Percentiles rank a stretch among this genome's conserved stretches.
These are phyloP conservation scores for Odocoileus virginianus DNA, from an alignment of 2,113 vertebrate genomes.

Conservation along the genomic window DNA sequence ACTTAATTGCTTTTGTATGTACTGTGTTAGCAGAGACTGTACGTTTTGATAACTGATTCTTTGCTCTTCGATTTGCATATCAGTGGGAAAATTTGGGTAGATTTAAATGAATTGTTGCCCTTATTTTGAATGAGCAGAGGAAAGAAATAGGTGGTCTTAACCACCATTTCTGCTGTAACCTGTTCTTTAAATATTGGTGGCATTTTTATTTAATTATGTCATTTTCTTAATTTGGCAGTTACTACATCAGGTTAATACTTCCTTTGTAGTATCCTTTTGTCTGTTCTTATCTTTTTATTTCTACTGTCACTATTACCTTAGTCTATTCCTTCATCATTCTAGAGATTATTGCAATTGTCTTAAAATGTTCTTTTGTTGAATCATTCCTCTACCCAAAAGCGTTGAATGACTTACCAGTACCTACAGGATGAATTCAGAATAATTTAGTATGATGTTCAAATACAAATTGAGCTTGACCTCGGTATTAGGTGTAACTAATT, in stretches of 20 bases:
- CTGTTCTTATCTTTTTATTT: slow-evolving; percentile 3
- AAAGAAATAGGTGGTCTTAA: slow-evolving; percentile 20
- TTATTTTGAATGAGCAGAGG: slow-evolving; percentile 33
- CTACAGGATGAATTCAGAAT: slow-evolving; percentile 36
- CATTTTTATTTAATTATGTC: background rate
- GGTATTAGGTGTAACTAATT: slow-evolving; percentile 15
- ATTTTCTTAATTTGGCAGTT: background rate
- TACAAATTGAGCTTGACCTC: slow-evolving; percentile 15
- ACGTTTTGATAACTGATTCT: background rate
- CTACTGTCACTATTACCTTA: background rate
- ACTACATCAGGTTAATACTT: background rate
- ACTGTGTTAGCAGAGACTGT: background rate
- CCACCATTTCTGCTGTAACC: background rate
- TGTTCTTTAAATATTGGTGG: slow-evolving; percentile 7
- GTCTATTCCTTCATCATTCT: background rate
- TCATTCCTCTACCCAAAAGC: slow-evolving; percentile 2
- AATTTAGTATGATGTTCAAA: slow-evolving; percentile 23
- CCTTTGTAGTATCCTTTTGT: background rate
- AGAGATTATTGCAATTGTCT: slow-evolving; percentile 29
- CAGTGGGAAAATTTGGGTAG: slow-evolving; percentile 12
- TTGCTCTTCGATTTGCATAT: background rate
- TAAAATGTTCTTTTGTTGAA: slow-evolving; percentile 30
- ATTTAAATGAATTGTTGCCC: slow-evolving; percentile 8
- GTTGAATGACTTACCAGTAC: slow-evolving; percentile 2
- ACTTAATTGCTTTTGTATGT: slow-evolving; percentile 2